Percentiles rank a stretch among this genome's conserved stretches.
These are phyloP conservation scores for Chloropsis hardwickii DNA, from an alignment of 2,113 vertebrate genomes.

Conservation along the genomic window DNA sequence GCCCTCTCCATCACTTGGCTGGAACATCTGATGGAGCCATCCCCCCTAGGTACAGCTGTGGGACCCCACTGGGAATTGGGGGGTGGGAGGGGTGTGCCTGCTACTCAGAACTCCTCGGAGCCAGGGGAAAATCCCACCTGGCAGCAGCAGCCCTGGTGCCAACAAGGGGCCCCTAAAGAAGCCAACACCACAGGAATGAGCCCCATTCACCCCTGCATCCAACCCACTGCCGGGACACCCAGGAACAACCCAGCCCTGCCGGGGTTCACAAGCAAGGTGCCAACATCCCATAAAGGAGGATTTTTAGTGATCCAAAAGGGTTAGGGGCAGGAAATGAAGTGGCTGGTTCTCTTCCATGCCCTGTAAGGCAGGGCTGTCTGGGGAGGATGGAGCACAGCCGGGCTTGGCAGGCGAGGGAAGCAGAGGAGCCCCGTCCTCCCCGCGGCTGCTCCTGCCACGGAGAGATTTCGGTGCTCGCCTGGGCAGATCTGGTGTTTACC, in stretches of 20 bases:
- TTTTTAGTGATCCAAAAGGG: background rate
- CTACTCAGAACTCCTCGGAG: background rate
- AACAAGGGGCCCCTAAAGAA: background rate
- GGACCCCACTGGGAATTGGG: background rate
- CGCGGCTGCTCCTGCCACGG: background rate
- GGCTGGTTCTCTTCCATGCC: background rate
- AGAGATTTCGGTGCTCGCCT: background rate
- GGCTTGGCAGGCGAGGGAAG: slow-evolving; percentile 6
- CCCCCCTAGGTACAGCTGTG: background rate
- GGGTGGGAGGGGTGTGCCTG: background rate
- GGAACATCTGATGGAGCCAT: background rate
- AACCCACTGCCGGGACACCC: background rate
- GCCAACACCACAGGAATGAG: fast-evolving
- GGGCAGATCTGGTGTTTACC: slow-evolving; percentile 33
- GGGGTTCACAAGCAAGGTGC: background rate
- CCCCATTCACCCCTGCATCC: background rate
- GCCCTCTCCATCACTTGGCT: background rate
- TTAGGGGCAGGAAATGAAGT: slow-evolving; percentile 18
- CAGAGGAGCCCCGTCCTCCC: background rate
- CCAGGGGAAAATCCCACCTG: background rate
- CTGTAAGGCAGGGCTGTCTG: background rate
- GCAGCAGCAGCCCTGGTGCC: background rate
- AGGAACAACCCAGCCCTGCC: background rate
- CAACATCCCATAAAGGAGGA: background rate
- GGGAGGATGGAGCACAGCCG: background rate